Evolutionary conservation across 2,113 vertebrate species (phyloP).

Genomic region (Pithys albifrons): DNA sequence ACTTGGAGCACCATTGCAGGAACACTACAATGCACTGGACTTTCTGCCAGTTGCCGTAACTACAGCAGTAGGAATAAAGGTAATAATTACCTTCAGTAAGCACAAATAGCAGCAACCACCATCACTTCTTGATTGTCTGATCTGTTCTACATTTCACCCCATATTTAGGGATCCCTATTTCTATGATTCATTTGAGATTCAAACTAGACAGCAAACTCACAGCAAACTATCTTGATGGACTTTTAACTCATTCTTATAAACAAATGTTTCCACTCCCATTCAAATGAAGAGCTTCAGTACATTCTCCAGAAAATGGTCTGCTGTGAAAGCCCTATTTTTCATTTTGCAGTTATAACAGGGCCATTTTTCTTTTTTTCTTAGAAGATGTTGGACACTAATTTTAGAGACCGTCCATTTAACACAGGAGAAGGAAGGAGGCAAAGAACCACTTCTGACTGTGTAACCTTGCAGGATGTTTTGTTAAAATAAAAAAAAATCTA

Average conservation of each 20-base stretch:
- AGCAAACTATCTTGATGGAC: not conserved
- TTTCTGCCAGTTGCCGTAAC: not conserved
- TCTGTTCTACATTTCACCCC: not conserved
- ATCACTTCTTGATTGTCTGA: not conserved
- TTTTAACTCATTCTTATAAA: not conserved
- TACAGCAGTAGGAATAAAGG: not conserved
- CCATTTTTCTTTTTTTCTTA: not conserved
- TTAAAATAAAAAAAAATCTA: not conserved
- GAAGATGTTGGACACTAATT: not conserved
- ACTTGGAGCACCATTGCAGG: not conserved
- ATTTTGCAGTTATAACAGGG: not conserved
- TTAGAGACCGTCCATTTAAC: not conserved
- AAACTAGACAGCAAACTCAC: not conserved
- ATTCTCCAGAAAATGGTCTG: not conserved
- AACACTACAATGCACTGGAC: not conserved
- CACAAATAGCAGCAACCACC: not conserved
- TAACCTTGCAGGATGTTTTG: not conserved
- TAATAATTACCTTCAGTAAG: not conserved
- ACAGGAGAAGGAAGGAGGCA: not conserved
- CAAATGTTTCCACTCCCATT: rapidly evolving
- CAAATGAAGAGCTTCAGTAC: not conserved
- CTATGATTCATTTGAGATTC: not conserved
- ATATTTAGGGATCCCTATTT: not conserved
- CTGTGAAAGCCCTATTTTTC: not conserved
- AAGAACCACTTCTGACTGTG: not conserved